A percentile compares a stretch with the other conserved stretches of the same genome.
Evolutionary conservation across 2,888 invertebrate genomes (phyloP).

Genomic region (Oscheius sp.): DNA sequence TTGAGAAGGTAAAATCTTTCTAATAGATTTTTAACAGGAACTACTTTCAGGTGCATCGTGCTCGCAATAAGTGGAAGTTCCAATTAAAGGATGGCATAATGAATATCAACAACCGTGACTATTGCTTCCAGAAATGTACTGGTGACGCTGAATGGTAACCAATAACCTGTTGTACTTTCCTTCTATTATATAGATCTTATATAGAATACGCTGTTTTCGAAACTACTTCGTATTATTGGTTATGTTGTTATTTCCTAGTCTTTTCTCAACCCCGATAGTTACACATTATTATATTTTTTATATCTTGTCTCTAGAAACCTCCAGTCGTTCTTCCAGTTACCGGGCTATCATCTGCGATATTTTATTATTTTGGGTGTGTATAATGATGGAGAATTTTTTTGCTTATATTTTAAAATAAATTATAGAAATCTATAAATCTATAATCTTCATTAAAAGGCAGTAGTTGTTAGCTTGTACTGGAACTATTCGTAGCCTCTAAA

Average conservation of each 20-base stretch:
- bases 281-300: not conserved
- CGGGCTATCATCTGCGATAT: constrained; percentile 8
- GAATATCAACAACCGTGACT: constrained; percentile 97
- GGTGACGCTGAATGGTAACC: constrained; percentile 97
- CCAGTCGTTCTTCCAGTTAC: not conserved
- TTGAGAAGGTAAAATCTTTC: constrained; percentile 85
- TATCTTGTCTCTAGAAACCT: not conserved
- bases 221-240: not conserved
- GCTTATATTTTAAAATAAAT: not conserved
- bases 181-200: constrained; percentile 1
- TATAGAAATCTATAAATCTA: not conserved
- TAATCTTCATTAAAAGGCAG: not conserved
- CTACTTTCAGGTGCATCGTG: constrained; percentile 87
- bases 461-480: not conserved
- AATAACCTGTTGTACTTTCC: not conserved
- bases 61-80: constrained; percentile 99
- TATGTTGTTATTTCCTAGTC: not conserved
- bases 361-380: not conserved
- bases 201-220: not conserved
- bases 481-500: not conserved
- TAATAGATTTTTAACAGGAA: not conserved
- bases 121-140: constrained; percentile 96
- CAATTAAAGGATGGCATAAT: constrained; percentile 99
- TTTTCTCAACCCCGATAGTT: too few species aligned
- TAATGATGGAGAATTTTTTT: not conserved